Base-by-base conservation (phyloP, 2,888 invertebrate genomes). In the Diarsia brunnea region DNA sequence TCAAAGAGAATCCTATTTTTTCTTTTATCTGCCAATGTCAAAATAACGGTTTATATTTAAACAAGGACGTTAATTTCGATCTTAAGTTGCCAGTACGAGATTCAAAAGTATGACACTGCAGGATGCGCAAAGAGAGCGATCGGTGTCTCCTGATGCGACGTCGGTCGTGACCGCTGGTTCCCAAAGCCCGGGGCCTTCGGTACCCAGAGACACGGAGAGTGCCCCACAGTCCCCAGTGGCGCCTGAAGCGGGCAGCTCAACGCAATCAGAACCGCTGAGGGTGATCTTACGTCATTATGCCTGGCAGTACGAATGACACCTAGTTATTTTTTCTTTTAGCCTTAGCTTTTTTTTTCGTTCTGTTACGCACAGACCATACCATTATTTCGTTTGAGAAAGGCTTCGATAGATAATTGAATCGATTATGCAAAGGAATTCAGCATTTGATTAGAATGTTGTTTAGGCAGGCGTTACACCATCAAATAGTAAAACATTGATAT, bases 271-370 rank as follows among this genome's bases (percentile, higher is more conserved):
- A 92, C 88, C 94, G 94, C 91, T 93, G 95, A 95, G 93, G 96
- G 96, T 96, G 96, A 96, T 92, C 95, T 94, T 93, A 93, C 94
- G 93, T 94, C 95, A 93, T 94, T 95, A 94, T 95, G 96, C 95
- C 96, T 96, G 96, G 96, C 96, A 95, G 96, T 95, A 96, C 96
- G 95, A 95, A 95, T 94, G 94, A 95, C 96, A 95, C 95, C 93
- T 95, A 95, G 95, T 93, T 94, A 91, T 94, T 92, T 94, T 90
- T 95, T 92, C 90, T 92, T 95, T 95, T 94, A 94, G 95, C 95
- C 90, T 85, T 94, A 93, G 94, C 93, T 91, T 93, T 92, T 92
- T 92, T 92, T 92, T 93, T 89, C 87, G 90, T 94, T 95, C 88
- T 90, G 92, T 95, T 93, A 82, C 86, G 94, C 95, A 94, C 95